Evolutionary conservation across 2,113 vertebrate genomes (phyloP), one percentile per base, ranked within the genome.

Genomic region (Eptesicus fuscus): DNA sequence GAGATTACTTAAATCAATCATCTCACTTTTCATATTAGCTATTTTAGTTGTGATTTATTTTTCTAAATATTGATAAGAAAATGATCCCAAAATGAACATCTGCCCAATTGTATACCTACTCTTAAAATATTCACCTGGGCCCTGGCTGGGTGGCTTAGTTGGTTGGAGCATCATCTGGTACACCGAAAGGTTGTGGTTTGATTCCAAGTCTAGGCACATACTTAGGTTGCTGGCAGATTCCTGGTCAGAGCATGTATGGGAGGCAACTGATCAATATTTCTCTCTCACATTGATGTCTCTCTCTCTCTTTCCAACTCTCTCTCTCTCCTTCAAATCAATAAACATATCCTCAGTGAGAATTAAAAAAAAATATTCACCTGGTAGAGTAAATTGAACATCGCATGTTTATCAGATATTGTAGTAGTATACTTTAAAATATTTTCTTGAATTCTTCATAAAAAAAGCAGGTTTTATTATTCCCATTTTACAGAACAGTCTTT

Each of bases 11-110:
- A 87, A 82, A 49, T 9, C 49, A 83, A 22, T 79, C 18, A 74
- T 59, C 30, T 93, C 59, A 82, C 86, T 87, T 90, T 80, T 87
- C 49, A 51, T 56, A 90, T 69, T 37, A 51, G 35, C 17, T 44
- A 88, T 93, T 56, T 91, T 93, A 83, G 28, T 20, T 91, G 10
- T 67, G 32, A 77, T 65, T 65, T 88, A 16, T 83, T 22, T 88
- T 95, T 79, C 40, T 73, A 93, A 84, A 73, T 42, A 78, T 17
- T 47, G n/a, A 25, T 63, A 74, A 78, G 53, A 88, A 93, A 69
- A 32, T 18, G 5, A 73, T 14, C n/a, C 25, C 4, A 49, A 83
- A 70, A 74, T 90, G 22, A 91, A 67, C 32, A 67, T 85, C 22
- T 44, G 14, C 47, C 2, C 40, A 88, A 44, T 80, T 51, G 11